A percentile compares a stretch with the other conserved stretches of the same genome.
Conservation (phyloP, 2,888 invertebrate species). For the Pyralis farinalis region DNA sequence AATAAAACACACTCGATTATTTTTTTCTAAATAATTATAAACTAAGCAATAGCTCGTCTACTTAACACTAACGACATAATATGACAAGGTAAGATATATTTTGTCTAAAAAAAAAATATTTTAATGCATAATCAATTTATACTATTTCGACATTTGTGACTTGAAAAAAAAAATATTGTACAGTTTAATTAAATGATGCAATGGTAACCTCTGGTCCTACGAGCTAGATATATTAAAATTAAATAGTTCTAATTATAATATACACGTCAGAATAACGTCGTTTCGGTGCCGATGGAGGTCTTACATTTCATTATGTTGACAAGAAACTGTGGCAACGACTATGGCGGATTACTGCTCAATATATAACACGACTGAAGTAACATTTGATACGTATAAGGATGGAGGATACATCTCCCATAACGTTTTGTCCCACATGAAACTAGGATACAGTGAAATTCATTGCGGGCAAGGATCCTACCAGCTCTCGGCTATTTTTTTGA, state of each 20-base stretch:
- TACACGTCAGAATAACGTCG: slow-evolving; percentile 22
- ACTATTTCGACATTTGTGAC: slow-evolving; percentile 1
- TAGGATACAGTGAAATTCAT: too few relatives aligned
- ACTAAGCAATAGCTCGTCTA: slow-evolving; percentile 40
- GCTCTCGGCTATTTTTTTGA: too few relatives aligned
- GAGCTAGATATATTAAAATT: slow-evolving; percentile 40
- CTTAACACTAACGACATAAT: slow-evolving; percentile 45
- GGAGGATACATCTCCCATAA: too few relatives aligned
- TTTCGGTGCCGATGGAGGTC: slow-evolving; percentile 22
- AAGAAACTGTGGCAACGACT: slow-evolving; percentile 42
- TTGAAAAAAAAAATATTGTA: slow-evolving; percentile 46
- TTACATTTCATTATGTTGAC: slow-evolving; percentile 15
- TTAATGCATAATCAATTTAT: slow-evolving; percentile 5
- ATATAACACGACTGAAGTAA: too few relatives aligned
- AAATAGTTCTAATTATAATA: slow-evolving; percentile 19
- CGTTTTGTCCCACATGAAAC: too few relatives aligned
- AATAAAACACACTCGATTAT: slow-evolving; percentile 6
- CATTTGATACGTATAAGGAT: too few relatives aligned
- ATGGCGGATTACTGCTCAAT: slow-evolving; percentile 34
- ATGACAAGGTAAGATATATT: slow-evolving; percentile 39
- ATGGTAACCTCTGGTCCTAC: slow-evolving; percentile 69
- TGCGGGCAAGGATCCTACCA: too few relatives aligned
- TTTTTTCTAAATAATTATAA: slow-evolving; percentile 33
- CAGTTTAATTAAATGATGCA: slow-evolving; percentile 48
- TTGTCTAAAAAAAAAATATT: slow-evolving; percentile 6